These are phyloP conservation scores for Coregonus clupeaformis DNA, from an alignment of 2,113 vertebrate species.

Conservation along the genomic window DNA sequence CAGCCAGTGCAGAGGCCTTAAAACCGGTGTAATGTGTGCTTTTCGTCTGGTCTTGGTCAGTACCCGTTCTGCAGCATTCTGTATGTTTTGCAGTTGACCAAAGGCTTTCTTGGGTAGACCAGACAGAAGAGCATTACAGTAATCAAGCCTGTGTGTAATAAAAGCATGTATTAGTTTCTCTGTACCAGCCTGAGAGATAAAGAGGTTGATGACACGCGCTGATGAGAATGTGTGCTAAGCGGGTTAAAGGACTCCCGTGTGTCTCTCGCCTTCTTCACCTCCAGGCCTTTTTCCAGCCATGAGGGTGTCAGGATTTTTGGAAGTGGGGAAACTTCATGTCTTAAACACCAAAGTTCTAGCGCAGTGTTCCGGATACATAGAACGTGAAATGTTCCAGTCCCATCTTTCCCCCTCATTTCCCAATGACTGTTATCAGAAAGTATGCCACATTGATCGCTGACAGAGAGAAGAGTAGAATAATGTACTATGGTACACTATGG, in stretches of 20 bases:
- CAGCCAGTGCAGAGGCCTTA: no score
- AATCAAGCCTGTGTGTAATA: no score
- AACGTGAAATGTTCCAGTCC: background rate
- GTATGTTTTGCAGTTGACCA: no score
- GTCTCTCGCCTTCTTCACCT: constrained; percentile 14
- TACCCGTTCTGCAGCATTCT: no score
- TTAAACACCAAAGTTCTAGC: background rate
- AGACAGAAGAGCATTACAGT: no score
- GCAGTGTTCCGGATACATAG: background rate
- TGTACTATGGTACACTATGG: background rate
- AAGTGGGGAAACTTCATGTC: constrained; percentile 2
- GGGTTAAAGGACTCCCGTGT: constrained; percentile 35
- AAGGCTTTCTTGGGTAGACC: no score
- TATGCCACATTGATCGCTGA: background rate
- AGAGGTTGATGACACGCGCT: constrained; percentile 43
- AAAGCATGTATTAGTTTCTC: no score
- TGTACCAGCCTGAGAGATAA: background rate
- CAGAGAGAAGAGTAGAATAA: background rate
- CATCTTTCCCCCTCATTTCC: constrained; percentile 1
- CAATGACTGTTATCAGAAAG: background rate
- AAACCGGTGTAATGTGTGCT: no score
- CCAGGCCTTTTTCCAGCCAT: constrained; percentile 28
- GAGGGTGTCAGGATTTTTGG: constrained; percentile 2
- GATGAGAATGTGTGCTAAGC: constrained; percentile 38
- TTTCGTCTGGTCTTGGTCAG: no score